Percentiles rank a stretch among this genome's conserved stretches.
Conservation (phyloP, 2,113 vertebrate genomes). For the Triplophysa siluroides region DNA sequence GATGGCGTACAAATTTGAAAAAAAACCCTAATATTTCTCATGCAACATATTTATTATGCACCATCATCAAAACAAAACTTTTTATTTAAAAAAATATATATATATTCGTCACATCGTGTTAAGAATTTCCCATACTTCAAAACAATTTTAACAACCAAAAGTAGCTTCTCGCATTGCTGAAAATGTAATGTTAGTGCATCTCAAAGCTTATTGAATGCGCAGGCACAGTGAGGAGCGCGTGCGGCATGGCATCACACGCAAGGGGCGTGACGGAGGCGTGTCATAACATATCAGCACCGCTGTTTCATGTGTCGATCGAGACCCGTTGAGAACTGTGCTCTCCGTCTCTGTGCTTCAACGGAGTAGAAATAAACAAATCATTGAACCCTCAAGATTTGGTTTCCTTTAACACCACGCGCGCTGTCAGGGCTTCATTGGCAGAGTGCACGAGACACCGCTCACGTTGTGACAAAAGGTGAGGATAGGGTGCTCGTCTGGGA, state of each 20-base stretch:
- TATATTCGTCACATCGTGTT: not conserved
- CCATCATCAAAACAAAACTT: too few relatives aligned
- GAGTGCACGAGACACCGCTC: not conserved
- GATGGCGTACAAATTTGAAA: too few relatives aligned
- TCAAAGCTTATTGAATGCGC: not conserved
- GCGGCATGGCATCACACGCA: slow-evolving; percentile 66
- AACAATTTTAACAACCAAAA: not conserved
- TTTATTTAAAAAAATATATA: too few relatives aligned
- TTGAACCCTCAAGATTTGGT: slow-evolving; percentile 11
- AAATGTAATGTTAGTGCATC: not conserved
- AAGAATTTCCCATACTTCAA: not conserved
- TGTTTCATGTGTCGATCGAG: slow-evolving; percentile 57
- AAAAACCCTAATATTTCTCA: too few relatives aligned
- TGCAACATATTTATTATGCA: too few relatives aligned
- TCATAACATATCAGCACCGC: slow-evolving; percentile 47
- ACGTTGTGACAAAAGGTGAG: slow-evolving; percentile 43
- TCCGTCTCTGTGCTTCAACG: slow-evolving; percentile 44
- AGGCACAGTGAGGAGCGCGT: slow-evolving; percentile 8
- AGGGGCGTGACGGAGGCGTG: slow-evolving; percentile 60
- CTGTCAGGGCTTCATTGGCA: slow-evolving; percentile 3
- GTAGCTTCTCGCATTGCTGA: not conserved
- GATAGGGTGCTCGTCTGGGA: slow-evolving; percentile 47
- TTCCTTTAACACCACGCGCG: slow-evolving; percentile 27
- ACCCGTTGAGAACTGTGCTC: slow-evolving; percentile 59
- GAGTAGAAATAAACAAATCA: slow-evolving; percentile 59